Conservation (phyloP, 1,140 invertebrate genomes). For the Philotrypesis tridentata region DNA sequence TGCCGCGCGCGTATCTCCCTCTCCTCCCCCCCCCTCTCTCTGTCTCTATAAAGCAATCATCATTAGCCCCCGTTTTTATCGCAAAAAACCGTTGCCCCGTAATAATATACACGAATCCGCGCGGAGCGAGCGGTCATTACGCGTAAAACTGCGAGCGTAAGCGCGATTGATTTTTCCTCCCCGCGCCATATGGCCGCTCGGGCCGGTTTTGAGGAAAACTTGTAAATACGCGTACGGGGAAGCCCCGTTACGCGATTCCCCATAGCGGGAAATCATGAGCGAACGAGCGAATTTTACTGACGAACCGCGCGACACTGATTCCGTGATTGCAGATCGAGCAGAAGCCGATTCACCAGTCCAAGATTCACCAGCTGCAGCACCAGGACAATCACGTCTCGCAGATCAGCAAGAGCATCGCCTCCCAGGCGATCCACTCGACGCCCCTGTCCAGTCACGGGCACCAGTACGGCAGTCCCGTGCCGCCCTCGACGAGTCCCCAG, state of each 20-base stretch:
- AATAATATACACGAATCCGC: not conserved
- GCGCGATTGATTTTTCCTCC: not conserved
- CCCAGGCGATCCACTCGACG: constrained; percentile 66
- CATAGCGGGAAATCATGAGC: too few species aligned
- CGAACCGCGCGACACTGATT: too few species aligned
- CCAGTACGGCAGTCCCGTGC: not conserved
- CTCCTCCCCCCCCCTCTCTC: too few species aligned
- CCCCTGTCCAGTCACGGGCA: constrained; percentile 57
- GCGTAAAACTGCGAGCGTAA: not conserved
- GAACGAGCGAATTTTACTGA: too few species aligned
- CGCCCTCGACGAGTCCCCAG: not conserved
- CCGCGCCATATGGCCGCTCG: not conserved
- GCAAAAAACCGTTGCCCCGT: not conserved
- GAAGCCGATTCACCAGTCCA: constrained; percentile 67
- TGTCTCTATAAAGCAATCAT: constrained; percentile 4
- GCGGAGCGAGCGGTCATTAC: not conserved
- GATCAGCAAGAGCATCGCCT: constrained; percentile 71
- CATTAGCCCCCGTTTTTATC: constrained; percentile 1
- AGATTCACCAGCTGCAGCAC: constrained; percentile 64
- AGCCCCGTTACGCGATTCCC: too few species aligned
- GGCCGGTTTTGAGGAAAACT: not conserved
- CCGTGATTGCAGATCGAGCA: constrained; percentile 65
- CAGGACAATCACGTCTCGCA: constrained; percentile 72
- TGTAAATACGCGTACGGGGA: too few species aligned
- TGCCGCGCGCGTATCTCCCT: too few species aligned